These are phyloP conservation scores for Muscicapa adusta DNA, from an alignment of 2,113 vertebrate species.

Conservation along the genomic window DNA sequence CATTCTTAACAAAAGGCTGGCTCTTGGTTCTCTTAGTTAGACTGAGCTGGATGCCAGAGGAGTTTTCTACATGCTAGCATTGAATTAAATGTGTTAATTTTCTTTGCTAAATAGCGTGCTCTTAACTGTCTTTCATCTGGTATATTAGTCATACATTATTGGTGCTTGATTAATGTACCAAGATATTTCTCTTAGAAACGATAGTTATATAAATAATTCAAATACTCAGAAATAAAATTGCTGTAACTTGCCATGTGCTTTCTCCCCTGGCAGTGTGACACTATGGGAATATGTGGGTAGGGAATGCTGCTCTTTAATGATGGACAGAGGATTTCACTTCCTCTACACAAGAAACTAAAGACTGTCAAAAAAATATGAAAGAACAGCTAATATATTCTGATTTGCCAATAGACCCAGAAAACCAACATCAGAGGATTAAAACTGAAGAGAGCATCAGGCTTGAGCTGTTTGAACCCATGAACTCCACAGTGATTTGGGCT, in stretches of 20 bases:
- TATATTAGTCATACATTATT: background rate
- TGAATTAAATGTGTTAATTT: background rate
- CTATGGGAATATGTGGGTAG: background rate
- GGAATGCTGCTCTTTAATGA: background rate
- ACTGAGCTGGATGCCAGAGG: background rate
- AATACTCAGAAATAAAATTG: background rate
- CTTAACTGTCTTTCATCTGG: background rate
- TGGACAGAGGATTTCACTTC: background rate
- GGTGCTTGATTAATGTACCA: background rate
- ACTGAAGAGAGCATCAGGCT: background rate
- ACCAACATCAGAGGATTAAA: background rate
- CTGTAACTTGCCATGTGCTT: background rate
- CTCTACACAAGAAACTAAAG: background rate
- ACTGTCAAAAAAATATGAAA: background rate
- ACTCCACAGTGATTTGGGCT: background rate
- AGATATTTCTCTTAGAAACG: background rate
- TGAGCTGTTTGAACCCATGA: background rate
- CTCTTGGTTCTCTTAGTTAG: background rate
- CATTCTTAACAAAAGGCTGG: background rate
- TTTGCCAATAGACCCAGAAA: background rate
- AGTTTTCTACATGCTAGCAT: background rate
- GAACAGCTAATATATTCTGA: background rate
- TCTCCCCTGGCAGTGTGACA: background rate
- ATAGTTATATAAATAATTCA: background rate
- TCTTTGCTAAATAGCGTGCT: background rate